phyloP scores from a whole-genome alignment of 2,113 vertebrate genomes.

The Rana temporaria region DNA sequence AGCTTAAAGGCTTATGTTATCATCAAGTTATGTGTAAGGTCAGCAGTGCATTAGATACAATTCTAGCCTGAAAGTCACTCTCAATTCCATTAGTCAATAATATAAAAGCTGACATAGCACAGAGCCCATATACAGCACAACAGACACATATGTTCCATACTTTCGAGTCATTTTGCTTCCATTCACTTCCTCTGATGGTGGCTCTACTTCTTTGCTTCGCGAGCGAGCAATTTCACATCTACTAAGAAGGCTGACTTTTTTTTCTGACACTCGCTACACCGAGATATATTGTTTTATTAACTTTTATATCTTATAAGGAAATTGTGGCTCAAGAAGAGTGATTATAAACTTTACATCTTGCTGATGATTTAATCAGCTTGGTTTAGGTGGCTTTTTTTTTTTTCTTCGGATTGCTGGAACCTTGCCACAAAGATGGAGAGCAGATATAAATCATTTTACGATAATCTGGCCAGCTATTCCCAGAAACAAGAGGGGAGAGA shows the following conservation, averaged over 20 bases:
- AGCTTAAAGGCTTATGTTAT: conserved; percentile 52
- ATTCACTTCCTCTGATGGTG: neutral
- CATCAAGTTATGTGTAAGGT: conserved; percentile 26
- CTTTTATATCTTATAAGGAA: conserved; percentile 50
- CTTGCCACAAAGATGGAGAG: conserved; percentile 7
- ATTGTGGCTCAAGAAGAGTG: conserved; percentile 43
- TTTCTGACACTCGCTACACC: neutral
- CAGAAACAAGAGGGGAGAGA: conserved; percentile 43
- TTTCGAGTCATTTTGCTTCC: neutral
- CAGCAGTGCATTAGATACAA: conserved; percentile 24
- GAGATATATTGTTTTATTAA: conserved; percentile 44
- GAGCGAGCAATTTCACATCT: neutral
- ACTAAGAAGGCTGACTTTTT: neutral
- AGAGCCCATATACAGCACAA: neutral
- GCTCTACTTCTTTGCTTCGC: neutral
- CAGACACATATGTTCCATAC: neutral
- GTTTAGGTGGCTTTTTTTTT: conserved; percentile 28
- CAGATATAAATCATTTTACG: conserved; percentile 39
- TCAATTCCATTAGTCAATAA: conserved; percentile 39
- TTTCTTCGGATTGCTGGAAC: conserved; percentile 16
- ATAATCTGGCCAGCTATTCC: conserved; percentile 49
- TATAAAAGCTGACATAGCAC: conserved; percentile 27
- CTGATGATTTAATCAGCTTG: conserved; percentile 49
- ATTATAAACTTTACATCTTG: conserved; percentile 50
- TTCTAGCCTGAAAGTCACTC: conserved; percentile 15